Evolutionary conservation across 1,140 invertebrate genomes (phyloP), one percentile per base, ranked within the genome.

Genomic region (Drosophila rufa): DNA sequence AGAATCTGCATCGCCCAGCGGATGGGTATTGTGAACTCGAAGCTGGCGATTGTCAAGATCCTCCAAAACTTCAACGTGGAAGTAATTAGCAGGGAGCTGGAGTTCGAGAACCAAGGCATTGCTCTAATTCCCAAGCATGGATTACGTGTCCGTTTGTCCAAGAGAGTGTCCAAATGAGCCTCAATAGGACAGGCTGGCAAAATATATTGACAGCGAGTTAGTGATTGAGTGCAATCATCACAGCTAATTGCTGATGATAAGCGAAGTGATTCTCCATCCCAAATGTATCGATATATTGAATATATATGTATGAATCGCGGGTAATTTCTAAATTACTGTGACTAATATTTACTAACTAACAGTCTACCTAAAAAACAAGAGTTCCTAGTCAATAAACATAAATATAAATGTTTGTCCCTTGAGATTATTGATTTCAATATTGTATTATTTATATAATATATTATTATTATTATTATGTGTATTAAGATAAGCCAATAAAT

Each of bases 1-100:
- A 93, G 95, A 56, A 95, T 95, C 2, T 92, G 91, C 58, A 78
- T 91, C 50, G 86, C 86, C 6, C 79, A 82, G 57, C 53, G 86
- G 0, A 86, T 91, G 86, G 87, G 87, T 4, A 78, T 74, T 3
- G 30, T 87, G 2, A 91, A 87, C 12, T 56, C 75, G 14, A 91
- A 91, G 19, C 25, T 91, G 40, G 87, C 83, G 9, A 65, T 91
- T 6, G 61, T 91, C 3, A 91, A 91, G 40, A 25, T 91, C 8
- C 75, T 91, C 0, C 80, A 85, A 27, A 53, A 91, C 45, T 91
- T 89, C 15, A 75, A 91, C 3, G 55, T 91, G 3, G 83, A 91
- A 27, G 59, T 70, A 17, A 91, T 91, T 77, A 62, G 64, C 42
- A 81, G 67, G 0, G 64, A 85, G 7, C 7, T 87, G 1, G 70